These are phyloP conservation scores for Drosophila putrida DNA, from an alignment of 2,888 invertebrate genomes.

Conservation along the genomic window DNA sequence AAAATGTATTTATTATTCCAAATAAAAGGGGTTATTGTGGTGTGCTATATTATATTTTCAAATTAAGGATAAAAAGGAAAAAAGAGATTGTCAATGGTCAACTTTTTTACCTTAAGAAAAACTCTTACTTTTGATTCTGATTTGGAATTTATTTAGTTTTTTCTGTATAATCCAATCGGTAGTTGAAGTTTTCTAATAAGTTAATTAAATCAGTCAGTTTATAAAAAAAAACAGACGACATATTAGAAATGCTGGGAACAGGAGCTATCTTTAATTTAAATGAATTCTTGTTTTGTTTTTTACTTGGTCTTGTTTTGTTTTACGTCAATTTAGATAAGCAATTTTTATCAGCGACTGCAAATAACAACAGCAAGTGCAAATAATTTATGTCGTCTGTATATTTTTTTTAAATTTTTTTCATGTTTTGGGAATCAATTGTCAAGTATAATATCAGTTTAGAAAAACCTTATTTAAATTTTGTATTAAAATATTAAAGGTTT, in stretches of 20 bases:
- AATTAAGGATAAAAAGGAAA: not conserved
- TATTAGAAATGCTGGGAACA: constrained; percentile 3
- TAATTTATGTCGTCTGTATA: constrained; percentile 5
- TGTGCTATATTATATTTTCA: no score
- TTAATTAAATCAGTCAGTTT: no score
- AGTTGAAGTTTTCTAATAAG: no score
- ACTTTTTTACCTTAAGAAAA: no score
- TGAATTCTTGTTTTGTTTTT: constrained; percentile 39
- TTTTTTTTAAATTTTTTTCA: not conserved
- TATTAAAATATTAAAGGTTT: not conserved
- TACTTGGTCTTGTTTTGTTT: constrained; percentile 2
- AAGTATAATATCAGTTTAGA: not conserved
- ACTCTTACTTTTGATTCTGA: no score
- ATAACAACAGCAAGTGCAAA: constrained; percentile 4
- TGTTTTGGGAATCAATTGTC: constrained; percentile 1
- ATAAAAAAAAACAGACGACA: not conserved
- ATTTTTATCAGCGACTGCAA: constrained; percentile 31
- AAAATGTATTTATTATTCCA: not conserved
- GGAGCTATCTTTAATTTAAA: constrained; percentile 54
- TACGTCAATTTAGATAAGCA: constrained; percentile 60
- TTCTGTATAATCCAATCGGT: no score
- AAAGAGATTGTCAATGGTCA: not conserved
- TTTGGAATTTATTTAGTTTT: no score
- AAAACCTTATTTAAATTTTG: not conserved
- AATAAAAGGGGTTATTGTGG: no score